Base-by-base conservation (phyloP, 2,797 vertebrate species). In the Gambusia yucatana region DNA sequence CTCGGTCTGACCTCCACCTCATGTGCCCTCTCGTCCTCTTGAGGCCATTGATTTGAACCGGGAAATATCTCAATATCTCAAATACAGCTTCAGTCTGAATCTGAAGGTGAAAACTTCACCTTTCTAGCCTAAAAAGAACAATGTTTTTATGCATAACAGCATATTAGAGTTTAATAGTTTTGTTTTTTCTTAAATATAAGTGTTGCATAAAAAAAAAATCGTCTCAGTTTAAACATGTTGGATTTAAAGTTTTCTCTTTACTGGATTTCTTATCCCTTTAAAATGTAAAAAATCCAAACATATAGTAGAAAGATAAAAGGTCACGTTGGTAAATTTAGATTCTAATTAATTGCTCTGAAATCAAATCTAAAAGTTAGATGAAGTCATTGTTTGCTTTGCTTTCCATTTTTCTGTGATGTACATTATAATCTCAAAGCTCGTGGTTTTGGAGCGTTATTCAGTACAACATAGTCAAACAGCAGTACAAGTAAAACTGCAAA, bases 31-130 rank as follows among this genome's bases (percentile, higher is more conserved):
- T 87, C 46, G 71, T 90, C 76, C 84, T 84, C 86, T 82, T 28
- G 50, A 77, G 82, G 80, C 77, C 47, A 73, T 77, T 86, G 77
- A 61, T 77, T 80, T 50, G 73, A 93, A 81, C 82, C 76, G 47
- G 79, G 41, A 80, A 74, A 47, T 43, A 52, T 82, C 82, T 87
- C 82, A 73, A 47, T 43, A 52, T 82, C 82, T 87, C 82, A 76
- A 82, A 81, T 73, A 20, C 16, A 41, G 47, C 20, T 55, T 75
- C 61, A 67, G 73, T 70, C 25, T 63, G 78, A 61, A 73, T 44
- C 25, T 76, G 43, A 10, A 30, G 33, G 33, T 33, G 33, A 36
- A 73, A 73, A 55, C 50, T 43, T 55, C 17, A 43, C 65, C 52
- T 20, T 44, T 44, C 3, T 30, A 61, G 28, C 25, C 43, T 33